Conservation (phyloP, 2,888 invertebrate species). For the Fragum whitleyi region DNA sequence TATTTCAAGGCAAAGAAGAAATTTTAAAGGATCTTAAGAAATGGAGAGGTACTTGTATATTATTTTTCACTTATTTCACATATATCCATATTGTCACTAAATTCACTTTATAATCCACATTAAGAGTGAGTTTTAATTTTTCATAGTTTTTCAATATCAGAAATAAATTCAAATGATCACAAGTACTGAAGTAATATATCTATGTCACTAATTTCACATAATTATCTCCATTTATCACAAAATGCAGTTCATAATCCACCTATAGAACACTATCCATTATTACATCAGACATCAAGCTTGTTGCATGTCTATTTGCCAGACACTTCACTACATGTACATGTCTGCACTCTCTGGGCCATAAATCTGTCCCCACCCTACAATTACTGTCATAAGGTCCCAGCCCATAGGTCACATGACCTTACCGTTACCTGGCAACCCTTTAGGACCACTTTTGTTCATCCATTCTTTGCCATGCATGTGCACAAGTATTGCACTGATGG, state of each 20-base stretch:
- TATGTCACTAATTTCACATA: too few relatives aligned
- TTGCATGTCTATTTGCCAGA: constrained; percentile 8
- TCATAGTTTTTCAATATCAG: too few relatives aligned
- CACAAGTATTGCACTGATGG: not conserved
- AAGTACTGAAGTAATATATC: too few relatives aligned
- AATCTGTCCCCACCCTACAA: constrained; percentile 52
- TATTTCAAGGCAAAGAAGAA: too few relatives aligned
- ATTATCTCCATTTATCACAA: too few relatives aligned
- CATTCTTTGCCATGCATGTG: not conserved
- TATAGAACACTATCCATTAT: not conserved
- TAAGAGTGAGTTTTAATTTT: too few relatives aligned
- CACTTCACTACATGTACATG: constrained; percentile 38
- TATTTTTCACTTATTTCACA: too few relatives aligned
- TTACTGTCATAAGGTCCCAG: constrained; percentile 53
- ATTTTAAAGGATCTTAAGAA: too few relatives aligned
- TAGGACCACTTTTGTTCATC: not conserved
- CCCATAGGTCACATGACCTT: constrained; percentile 35
- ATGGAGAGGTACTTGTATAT: too few relatives aligned
- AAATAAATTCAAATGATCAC: too few relatives aligned
- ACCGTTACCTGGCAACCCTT: constrained; percentile 16
- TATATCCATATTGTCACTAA: too few relatives aligned
- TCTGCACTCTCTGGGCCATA: constrained; percentile 36
- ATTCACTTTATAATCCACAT: too few relatives aligned
- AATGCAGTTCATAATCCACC: not conserved
- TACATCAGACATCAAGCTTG: not conserved